phyloP scores from a whole-genome alignment of 2,113 vertebrate genomes.

The Phalacrocorax brasilianus region DNA sequence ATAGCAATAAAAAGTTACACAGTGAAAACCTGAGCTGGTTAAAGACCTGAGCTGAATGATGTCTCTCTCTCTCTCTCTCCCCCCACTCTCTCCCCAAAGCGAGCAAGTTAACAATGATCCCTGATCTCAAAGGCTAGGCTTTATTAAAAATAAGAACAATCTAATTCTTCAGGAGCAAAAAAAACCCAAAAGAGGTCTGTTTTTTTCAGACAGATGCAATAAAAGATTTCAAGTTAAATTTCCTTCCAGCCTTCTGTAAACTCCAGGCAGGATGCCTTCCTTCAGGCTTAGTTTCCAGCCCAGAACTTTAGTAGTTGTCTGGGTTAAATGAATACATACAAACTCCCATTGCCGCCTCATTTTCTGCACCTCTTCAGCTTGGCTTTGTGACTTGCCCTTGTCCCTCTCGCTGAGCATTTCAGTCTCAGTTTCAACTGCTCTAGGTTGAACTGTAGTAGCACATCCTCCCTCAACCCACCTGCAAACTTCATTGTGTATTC shows the following conservation, averaged over 20 bases:
- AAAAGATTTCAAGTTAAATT: not conserved
- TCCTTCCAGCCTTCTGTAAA: not conserved
- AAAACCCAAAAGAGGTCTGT: not conserved
- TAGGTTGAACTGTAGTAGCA: not conserved
- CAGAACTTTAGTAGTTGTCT: not conserved
- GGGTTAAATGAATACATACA: not conserved
- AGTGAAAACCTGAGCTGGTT: not conserved
- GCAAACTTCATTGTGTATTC: not conserved
- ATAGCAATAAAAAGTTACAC: not conserved
- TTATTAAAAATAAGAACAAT: not conserved
- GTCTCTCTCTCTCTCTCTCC: rapidly evolving
- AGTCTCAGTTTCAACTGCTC: not conserved
- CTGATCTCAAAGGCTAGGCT: not conserved
- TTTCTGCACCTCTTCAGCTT: not conserved
- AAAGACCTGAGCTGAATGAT: not conserved
- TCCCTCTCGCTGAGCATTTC: not conserved
- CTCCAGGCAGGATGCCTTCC: not conserved
- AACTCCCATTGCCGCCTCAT: not conserved
- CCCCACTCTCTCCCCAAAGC: not conserved
- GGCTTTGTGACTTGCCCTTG: not conserved
- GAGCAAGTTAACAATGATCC: not conserved
- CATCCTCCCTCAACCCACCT: not conserved
- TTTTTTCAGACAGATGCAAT: not conserved
- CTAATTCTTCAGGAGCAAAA: not conserved
- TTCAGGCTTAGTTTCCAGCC: not conserved